phyloP scores from a whole-genome alignment of 1,140 invertebrate genomes.

The Nephotettix cincticeps region DNA sequence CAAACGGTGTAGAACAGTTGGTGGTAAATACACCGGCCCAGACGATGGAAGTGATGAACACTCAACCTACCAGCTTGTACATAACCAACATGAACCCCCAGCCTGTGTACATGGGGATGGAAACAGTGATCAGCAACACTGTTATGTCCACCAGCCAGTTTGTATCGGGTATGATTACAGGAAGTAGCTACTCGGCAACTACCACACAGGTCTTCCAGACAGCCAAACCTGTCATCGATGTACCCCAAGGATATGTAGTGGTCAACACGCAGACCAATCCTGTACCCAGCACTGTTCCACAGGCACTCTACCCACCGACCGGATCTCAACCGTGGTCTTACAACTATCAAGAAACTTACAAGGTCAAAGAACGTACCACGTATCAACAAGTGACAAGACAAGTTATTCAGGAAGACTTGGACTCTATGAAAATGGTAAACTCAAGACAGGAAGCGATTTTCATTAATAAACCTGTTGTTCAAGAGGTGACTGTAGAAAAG shows the following conservation, averaged over 20 bases:
- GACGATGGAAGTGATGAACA: constrained; percentile 64
- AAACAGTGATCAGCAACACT: constrained; percentile 81
- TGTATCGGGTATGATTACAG: constrained; percentile 57
- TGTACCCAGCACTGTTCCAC: constrained; percentile 35
- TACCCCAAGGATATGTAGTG: constrained; percentile 58
- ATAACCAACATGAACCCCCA: constrained; percentile 55
- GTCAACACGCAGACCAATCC: constrained; percentile 53
- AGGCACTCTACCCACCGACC: not conserved
- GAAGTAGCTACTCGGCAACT: constrained; percentile 75
- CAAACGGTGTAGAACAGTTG: constrained; percentile 59
- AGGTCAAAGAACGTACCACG: constrained; percentile 20
- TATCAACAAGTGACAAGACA: constrained; percentile 31
- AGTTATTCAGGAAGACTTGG: constrained; percentile 26
- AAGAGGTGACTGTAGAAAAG: constrained; percentile 15
- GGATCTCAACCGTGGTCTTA: constrained; percentile 27
- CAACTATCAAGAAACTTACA: constrained; percentile 31
- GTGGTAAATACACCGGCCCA: constrained; percentile 54
- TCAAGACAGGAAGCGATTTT: constrained; percentile 28
- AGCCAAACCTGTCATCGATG: constrained; percentile 73
- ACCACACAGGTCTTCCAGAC: constrained; percentile 81
- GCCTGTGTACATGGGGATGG: constrained; percentile 76
- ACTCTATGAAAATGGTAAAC: constrained; percentile 29
- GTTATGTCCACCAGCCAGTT: constrained; percentile 83
- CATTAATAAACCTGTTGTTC: constrained; percentile 16
- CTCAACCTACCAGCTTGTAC: constrained; percentile 45